Conservation (phyloP, 2,113 vertebrate genomes). For the Pionites leucogaster region DNA sequence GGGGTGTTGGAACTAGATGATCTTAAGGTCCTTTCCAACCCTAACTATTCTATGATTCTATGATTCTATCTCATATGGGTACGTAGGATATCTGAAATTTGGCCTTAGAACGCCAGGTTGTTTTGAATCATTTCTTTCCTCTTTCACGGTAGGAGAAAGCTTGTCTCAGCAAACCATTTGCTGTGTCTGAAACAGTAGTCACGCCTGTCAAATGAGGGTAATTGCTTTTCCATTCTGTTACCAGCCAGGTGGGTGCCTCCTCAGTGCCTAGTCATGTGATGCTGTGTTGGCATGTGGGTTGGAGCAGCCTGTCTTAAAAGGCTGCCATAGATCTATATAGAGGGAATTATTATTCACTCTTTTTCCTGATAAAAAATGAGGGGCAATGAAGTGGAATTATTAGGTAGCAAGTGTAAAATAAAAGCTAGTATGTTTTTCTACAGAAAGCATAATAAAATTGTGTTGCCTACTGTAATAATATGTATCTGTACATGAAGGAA, state of each 20-base stretch:
- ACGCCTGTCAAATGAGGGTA: not conserved
- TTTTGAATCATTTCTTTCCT: not conserved
- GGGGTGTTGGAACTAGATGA: too few relatives aligned
- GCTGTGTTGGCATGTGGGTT: too few relatives aligned
- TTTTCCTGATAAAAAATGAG: not conserved
- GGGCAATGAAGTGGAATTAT: not conserved
- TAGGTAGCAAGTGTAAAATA: not conserved
- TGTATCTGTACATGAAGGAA: not conserved
- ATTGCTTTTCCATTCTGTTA: not conserved
- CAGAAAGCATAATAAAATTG: not conserved
- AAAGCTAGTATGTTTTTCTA: not conserved
- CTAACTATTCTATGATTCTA: too few relatives aligned
- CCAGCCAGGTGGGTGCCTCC: not conserved
- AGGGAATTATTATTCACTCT: not conserved
- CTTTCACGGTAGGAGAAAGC: not conserved
- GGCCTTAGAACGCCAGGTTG: not conserved
- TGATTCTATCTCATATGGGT: accelerated
- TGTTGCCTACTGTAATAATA: not conserved
- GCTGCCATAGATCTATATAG: not conserved
- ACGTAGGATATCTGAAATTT: not conserved
- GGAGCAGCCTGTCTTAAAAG: not conserved
- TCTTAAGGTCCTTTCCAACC: too few relatives aligned
- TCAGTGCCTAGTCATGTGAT: not conserved
- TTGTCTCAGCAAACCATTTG: not conserved
- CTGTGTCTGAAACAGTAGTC: not conserved